A percentile compares a stretch with the other conserved stretches of the same genome.
Evolutionary conservation across 2,888 invertebrate species (phyloP).

Genomic region (Julus scanicus): DNA sequence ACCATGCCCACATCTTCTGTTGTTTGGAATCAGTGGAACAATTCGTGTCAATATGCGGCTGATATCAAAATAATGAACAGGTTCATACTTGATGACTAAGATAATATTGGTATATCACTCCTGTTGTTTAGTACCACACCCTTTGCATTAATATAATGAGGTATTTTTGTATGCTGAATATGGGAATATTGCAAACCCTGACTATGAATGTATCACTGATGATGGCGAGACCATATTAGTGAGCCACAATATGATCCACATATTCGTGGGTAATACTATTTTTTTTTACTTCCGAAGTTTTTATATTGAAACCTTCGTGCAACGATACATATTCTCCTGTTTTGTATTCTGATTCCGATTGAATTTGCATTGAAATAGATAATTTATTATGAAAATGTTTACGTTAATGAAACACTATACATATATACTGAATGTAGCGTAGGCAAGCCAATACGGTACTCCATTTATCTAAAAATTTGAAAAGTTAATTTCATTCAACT

Average conservation of each 20-base stretch:
- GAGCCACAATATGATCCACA: background rate
- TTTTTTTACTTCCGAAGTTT: background rate
- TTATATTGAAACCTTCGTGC: background rate
- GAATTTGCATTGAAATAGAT: too few species aligned
- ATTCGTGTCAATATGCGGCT: constrained; percentile 35
- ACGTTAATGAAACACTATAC: too few species aligned
- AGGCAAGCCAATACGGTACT: too few species aligned
- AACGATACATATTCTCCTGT: background rate
- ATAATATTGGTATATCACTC: constrained; percentile 35
- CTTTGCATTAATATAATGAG: constrained; percentile 42
- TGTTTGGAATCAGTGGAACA: constrained; percentile 11
- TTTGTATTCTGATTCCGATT: background rate
- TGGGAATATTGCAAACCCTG: background rate
- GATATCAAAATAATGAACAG: constrained; percentile 20
- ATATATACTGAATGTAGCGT: too few species aligned
- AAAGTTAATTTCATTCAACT: too few species aligned
- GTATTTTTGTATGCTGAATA: constrained; percentile 30
- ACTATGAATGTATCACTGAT: background rate
- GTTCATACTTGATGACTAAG: constrained; percentile 1
- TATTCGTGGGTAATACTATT: background rate
- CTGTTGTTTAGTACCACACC: constrained; percentile 39
- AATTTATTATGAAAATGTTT: too few species aligned
- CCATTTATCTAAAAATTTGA: background rate
- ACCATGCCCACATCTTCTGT: background rate
- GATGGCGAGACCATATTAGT: background rate